Evolutionary conservation across 23 tunicate species (phyloP).

Genomic region (Halocynthia roretzi): DNA sequence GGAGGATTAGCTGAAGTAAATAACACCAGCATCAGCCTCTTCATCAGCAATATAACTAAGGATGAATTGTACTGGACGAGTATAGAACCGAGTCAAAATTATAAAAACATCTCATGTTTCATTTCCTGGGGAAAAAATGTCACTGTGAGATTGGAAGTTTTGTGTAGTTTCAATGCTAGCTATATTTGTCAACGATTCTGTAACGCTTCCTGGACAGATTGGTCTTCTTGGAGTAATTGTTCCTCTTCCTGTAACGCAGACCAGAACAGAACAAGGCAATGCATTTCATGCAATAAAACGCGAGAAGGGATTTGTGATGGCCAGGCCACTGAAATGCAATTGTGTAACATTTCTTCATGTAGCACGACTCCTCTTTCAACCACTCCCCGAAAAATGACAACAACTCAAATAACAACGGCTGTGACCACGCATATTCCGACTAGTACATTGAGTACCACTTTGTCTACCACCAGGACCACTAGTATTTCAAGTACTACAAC

Average conservation of each 20-base stretch:
- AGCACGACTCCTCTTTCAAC: neutral
- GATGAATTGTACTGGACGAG: no score
- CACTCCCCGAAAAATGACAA: neutral
- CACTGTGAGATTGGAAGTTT: no score
- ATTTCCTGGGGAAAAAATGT: no score
- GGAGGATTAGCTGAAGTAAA: no score
- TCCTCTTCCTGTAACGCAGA: neutral
- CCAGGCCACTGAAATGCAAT: neutral
- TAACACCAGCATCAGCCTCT: no score
- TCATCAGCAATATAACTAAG: no score
- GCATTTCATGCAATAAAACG: no score
- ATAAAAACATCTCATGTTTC: no score
- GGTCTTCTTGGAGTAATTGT: slow-evolving; percentile 5
- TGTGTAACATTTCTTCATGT: neutral
- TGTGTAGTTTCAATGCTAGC: neutral
- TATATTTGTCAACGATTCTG: neutral
- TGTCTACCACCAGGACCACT: neutral
- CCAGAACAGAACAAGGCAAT: neutral
- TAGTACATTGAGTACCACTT: neutral
- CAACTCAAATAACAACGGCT: neutral
- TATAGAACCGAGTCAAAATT: no score
- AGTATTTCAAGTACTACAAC: no score
- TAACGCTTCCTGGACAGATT: neutral
- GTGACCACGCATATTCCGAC: neutral
- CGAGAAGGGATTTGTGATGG: no score